A percentile compares a stretch with the other conserved stretches of the same genome.
Conservation (phyloP, 1,140 invertebrate species). For the Euura saliciscinereae region DNA sequence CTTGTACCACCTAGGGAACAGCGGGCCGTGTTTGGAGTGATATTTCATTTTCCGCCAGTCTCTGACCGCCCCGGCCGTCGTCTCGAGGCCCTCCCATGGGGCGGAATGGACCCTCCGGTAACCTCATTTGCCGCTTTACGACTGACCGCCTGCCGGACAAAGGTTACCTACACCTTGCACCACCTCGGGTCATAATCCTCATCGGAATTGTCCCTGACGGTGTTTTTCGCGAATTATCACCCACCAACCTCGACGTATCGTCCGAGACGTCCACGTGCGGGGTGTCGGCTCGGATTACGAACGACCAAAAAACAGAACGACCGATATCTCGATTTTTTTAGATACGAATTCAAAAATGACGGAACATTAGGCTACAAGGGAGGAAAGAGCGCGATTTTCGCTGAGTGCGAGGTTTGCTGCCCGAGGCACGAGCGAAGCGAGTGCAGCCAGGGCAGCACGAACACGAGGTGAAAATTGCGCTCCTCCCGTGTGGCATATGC, state of each 20-base stretch:
- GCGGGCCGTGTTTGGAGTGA: conserved; percentile 32
- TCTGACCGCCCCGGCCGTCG: conserved; percentile 22
- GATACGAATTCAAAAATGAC: too few relatives aligned
- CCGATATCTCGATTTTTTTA: too few relatives aligned
- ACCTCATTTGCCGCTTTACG: conserved; percentile 43
- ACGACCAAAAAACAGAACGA: too few relatives aligned
- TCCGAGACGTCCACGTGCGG: too few relatives aligned
- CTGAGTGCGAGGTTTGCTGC: too few relatives aligned
- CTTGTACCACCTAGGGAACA: conserved; percentile 17
- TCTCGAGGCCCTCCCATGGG: conserved; percentile 28
- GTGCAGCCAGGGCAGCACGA: too few relatives aligned
- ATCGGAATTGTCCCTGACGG: neutral
- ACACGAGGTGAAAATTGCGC: too few relatives aligned
- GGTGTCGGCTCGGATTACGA: too few relatives aligned
- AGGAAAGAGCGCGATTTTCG: too few relatives aligned
- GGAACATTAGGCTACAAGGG: too few relatives aligned
- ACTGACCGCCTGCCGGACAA: conserved; percentile 18
- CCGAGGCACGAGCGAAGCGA: too few relatives aligned
- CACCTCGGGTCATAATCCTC: neutral
- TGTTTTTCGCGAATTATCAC: neutral
- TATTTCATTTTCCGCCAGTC: conserved; percentile 57
- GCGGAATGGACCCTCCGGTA: conserved; percentile 36
- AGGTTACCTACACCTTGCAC: neutral
- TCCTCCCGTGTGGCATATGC: too few relatives aligned
- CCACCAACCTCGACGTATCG: neutral